Evolutionary conservation across 2,113 vertebrate species (phyloP), one percentile per base, ranked within the genome.

Genomic region (Empidonax alnorum): DNA sequence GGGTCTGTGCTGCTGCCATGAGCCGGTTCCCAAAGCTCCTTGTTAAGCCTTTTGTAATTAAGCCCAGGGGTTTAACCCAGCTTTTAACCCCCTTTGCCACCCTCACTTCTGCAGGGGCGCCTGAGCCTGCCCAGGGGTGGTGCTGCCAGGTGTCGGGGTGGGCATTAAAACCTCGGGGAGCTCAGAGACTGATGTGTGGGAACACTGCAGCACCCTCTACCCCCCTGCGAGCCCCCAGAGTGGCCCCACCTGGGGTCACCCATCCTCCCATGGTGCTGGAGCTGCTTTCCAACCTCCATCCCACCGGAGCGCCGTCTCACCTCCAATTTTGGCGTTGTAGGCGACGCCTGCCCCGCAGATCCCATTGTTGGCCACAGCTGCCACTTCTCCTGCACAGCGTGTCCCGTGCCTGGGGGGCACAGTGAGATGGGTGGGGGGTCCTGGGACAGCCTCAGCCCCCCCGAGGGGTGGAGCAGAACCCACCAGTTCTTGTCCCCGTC

Each of bases 351-450:
- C 91, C 0, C 98, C 98, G 0, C 98, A 98, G 91, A 98, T 25
- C 0, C 21, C 14, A 3, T 98, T 98, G 96, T 98, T 98, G 24
- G 98, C 98, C 1, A 59, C 63, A 0, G 98, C 98, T 0, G 98
- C 98, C 82, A 96, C 98, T 22, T 98, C 97, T 25, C 98, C 98
- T 0, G 98, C 98, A 17, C 98, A 98, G 49, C 98, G 98, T 13
- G 98, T 98, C 53, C 98, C 98, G 0, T 99, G 98, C 68, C 98
- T 99, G 65, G 65, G 78, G 53, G 4, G 55, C 35, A 90, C 28
- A 42, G 73, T 3, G 25, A 3, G 39, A 59, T 46, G 55, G 53
- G 16, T 0, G 6, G 7, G 41, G 49, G 66, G 30, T 6, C 3
- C 62, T 4, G 50, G 87, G 7, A 3, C 35, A 17, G 23, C 56